A percentile compares a stretch with the other conserved stretches of the same genome.
phyloP scores from a whole-genome alignment of 2,113 vertebrate species.

The Aramus guarauna region DNA sequence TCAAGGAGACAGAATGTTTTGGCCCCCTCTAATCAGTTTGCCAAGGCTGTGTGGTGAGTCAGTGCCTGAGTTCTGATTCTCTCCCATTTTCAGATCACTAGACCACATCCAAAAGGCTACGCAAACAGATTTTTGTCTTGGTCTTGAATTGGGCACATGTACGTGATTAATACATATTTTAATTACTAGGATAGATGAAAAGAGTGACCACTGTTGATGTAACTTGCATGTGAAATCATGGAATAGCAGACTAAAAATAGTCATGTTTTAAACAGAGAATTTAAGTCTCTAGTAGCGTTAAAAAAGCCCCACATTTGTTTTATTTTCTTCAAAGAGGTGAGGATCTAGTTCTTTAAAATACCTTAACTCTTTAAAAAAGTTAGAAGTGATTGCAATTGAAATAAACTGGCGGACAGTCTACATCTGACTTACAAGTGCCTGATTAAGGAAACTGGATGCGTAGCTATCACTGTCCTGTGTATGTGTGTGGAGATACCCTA shows the following conservation, averaged over 20 bases:
- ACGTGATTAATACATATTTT: background rate
- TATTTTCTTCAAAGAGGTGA: background rate
- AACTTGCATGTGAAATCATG: background rate
- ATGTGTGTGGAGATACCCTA: background rate
- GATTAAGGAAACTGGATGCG: background rate
- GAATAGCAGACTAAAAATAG: background rate
- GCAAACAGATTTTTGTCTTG: background rate
- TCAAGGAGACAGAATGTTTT: background rate
- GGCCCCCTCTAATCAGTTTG: fast-evolving
- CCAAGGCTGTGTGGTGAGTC: background rate
- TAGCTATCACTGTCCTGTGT: background rate
- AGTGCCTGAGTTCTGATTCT: background rate
- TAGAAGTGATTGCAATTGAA: background rate
- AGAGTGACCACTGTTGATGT: background rate
- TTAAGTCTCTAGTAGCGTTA: background rate
- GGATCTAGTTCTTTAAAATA: background rate
- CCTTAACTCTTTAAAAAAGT: background rate
- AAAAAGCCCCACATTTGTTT: background rate
- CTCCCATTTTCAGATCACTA: background rate
- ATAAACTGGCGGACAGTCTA: background rate
- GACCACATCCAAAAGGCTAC: background rate
- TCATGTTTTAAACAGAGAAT: background rate
- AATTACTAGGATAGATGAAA: background rate
- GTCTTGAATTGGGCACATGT: background rate
- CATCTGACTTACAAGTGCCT: background rate